A percentile compares a stretch with the other conserved stretches of the same genome.
Evolutionary conservation across 1,140 invertebrate genomes (phyloP).

Genomic region (Euwallacea similis): DNA sequence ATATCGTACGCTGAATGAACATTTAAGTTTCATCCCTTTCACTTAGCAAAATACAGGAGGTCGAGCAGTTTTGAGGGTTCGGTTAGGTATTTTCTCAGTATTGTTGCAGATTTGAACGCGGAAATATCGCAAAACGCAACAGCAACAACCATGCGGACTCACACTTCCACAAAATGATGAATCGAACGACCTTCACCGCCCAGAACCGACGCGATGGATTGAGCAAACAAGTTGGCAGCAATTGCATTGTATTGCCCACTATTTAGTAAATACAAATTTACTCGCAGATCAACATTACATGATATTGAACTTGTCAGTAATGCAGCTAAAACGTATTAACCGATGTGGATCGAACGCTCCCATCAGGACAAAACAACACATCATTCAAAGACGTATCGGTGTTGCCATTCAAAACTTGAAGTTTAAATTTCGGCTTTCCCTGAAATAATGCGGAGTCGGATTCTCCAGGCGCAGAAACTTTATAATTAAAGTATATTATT

Average conservation of each 20-base stretch:
- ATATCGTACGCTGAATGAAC: too few species aligned
- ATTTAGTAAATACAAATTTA: conserved; percentile 4
- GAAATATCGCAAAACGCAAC: too few species aligned
- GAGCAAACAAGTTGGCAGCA: not conserved
- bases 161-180: not conserved
- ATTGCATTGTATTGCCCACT: not conserved
- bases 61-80: too few species aligned
- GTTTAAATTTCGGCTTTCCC: too few species aligned
- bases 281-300: not conserved
- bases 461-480: conserved; percentile 6
- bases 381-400: too few species aligned
- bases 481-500: conserved; percentile 18
- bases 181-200: not conserved
- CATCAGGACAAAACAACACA: too few species aligned
- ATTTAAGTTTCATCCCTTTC: too few species aligned
- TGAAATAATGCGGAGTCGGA: not conserved
- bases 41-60: too few species aligned
- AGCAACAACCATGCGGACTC: not conserved
- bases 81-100: too few species aligned
- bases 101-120: too few species aligned
- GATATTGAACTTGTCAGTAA: not conserved
- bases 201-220: not conserved
- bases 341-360: too few species aligned
- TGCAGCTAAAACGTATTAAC: not conserved
- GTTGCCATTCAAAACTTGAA: too few species aligned